Evolutionary conservation across 2,888 invertebrate species (phyloP), one percentile per base, ranked within the genome.

Genomic region (Mythimna ferrago): DNA sequence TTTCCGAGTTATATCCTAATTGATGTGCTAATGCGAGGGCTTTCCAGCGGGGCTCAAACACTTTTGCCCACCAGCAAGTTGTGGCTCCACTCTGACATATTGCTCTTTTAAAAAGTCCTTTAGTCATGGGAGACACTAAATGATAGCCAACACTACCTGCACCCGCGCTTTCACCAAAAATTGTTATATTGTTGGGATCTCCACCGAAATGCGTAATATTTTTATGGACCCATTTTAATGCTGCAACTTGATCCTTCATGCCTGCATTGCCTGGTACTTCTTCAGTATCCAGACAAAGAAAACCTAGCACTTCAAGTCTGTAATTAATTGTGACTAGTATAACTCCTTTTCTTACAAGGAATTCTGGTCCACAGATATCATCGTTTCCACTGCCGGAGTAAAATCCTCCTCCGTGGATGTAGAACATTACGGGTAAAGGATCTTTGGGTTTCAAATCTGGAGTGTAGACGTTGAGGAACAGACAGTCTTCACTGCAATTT

Each of bases 41-140:
- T 82, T 90, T 73, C 92, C 97, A 96, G 48, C 95, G 94, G 0
- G 97, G 96, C 38, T 97, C 96, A 96, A 44, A 97, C 91, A 14
- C 97, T 95, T 93, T 92, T 0, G 97, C 95, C 97, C 97, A 97
- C 2, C 96, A 95, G 86, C 96, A 96, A 26, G 97, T 93, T 4
- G 97, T 95, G 0, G 97, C 97, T 1, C 98, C 98, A 87, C 98
- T 98, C 87, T 98, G 97, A 0, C 97, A 96, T 48, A 98, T 98
- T 3, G 96, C 93, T 78, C 89, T 89, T 57, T 89, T 89, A 63
- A 94, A 93, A 1, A 94, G 86, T 0, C 91, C 92, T 88, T 91
- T 91, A 1, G 90, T 88, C 91, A 93, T 90, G 0, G 94, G 93
- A 9, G 94, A 94, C 5, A 93, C 66, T 9, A 92, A 73, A 64